phyloP scores from a whole-genome alignment of 2,797 vertebrate species.

The Clarias platycephalus region DNA sequence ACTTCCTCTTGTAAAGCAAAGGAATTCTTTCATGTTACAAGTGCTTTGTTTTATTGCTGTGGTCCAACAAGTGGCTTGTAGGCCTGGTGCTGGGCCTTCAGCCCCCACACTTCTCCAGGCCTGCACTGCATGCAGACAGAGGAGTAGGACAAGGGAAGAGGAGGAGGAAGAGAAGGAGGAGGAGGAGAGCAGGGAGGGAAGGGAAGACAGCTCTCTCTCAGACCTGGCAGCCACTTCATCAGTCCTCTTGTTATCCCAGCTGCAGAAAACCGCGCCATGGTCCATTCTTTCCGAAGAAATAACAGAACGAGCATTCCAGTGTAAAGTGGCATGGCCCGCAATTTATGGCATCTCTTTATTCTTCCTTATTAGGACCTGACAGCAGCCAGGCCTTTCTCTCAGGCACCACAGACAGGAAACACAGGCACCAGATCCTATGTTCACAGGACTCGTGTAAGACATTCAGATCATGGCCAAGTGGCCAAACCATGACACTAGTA shows the following conservation, averaged over 20 bases:
- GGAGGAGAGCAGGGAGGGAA: conserved; percentile 15
- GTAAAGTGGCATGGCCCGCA: conserved; percentile 67
- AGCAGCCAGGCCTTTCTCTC: neutral
- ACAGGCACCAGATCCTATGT: conserved; percentile 7
- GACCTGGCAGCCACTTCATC: conserved; percentile 66
- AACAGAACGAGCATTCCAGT: conserved; percentile 74
- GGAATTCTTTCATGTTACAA: conserved; percentile 88
- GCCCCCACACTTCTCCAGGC: conserved; percentile 64
- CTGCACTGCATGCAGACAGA: conserved; percentile 13
- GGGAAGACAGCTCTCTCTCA: conserved; percentile 67
- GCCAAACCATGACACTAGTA: conserved; percentile 6
- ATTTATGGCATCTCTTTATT: conserved; percentile 62
- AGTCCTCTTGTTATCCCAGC: conserved; percentile 74
- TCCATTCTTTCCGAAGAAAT: conserved; percentile 66
- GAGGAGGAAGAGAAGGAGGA: neutral
- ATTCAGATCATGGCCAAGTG: conserved; percentile 5
- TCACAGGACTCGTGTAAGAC: conserved; percentile 3
- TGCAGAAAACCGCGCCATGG: conserved; percentile 70
- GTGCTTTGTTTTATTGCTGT: conserved; percentile 77
- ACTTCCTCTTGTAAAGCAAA: conserved; percentile 83
- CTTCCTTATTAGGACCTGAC: conserved; percentile 58
- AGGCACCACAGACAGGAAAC: conserved; percentile 9
- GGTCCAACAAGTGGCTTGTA: conserved; percentile 66
- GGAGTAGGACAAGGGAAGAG: neutral
- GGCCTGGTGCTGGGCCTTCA: conserved; percentile 57